Conservation (phyloP, 1,140 invertebrate species). For the Anastatus disparis region DNA sequence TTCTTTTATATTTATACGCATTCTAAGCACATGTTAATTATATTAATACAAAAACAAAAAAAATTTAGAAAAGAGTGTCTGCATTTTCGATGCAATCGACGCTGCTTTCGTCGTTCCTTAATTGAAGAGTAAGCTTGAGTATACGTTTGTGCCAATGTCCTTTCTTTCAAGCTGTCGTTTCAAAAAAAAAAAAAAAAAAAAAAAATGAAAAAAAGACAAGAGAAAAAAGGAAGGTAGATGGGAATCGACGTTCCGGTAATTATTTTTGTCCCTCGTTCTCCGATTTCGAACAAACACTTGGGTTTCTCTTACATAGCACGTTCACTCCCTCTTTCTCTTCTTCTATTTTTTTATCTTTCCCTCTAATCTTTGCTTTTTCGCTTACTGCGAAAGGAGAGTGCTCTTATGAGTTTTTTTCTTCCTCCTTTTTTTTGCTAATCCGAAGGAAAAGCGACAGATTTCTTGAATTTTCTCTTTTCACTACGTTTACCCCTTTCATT, state of each 20-base stretch:
- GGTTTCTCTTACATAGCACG: background rate
- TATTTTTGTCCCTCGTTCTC: slow-evolving; percentile 32
- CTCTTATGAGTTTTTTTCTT: background rate
- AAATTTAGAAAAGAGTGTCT: background rate
- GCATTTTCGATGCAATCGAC: background rate
- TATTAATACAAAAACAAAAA: slow-evolving; percentile 11
- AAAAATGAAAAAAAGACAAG: background rate
- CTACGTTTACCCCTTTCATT: background rate
- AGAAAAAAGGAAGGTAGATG: background rate
- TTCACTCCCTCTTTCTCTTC: background rate
- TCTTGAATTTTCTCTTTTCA: too few species aligned
- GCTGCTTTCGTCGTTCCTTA: background rate
- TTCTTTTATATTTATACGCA: too few species aligned
- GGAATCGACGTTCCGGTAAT: slow-evolving; percentile 36
- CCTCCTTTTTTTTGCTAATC: too few species aligned
- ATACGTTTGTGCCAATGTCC: background rate
- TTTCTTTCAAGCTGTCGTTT: background rate
- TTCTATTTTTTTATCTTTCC: background rate
- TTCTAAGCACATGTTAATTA: too few species aligned
- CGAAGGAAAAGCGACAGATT: background rate
- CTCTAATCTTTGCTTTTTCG: slow-evolving; percentile 5
- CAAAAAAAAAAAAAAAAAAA: too few species aligned
- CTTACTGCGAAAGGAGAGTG: background rate
- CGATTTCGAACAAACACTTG: slow-evolving; percentile 30
- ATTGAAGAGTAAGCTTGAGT: background rate